Conservation (phyloP, 2,888 invertebrate species). For the Chloromyia formosa region DNA sequence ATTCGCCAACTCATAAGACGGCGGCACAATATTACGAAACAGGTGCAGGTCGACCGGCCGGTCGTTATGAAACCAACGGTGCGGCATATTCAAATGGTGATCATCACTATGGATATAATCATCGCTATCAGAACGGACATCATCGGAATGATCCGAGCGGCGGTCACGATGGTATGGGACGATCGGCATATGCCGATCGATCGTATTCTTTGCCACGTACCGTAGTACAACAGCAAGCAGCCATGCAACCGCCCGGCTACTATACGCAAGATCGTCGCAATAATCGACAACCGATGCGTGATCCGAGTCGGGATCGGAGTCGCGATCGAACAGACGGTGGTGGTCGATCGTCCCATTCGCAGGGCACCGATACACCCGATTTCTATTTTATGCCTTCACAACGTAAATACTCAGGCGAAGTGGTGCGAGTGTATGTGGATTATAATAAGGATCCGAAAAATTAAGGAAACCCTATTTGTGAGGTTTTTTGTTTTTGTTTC, state of each 20-base stretch:
- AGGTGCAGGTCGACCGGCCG: slow-evolving; percentile 50
- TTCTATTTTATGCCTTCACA: slow-evolving; percentile 97
- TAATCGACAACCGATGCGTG: slow-evolving; percentile 55
- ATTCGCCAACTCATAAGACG: slow-evolving; percentile 61
- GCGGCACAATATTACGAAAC: slow-evolving; percentile 55
- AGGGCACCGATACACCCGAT: slow-evolving; percentile 70
- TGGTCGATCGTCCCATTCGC: slow-evolving; percentile 53
- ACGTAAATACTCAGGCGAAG: slow-evolving; percentile 91
- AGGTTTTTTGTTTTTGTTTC: not conserved
- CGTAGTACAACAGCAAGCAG: slow-evolving; percentile 55
- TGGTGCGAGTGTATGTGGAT: slow-evolving; percentile 84
- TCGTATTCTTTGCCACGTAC: slow-evolving; percentile 78
- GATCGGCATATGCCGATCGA: slow-evolving; percentile 66
- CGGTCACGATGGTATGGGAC: slow-evolving; percentile 33
- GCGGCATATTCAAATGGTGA: slow-evolving; percentile 42
- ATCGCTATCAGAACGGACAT: slow-evolving; percentile 56
- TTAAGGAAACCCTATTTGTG: slow-evolving; percentile 51
- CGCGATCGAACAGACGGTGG: slow-evolving; percentile 56
- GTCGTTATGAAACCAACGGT: slow-evolving; percentile 50
- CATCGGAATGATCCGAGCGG: slow-evolving; percentile 30
- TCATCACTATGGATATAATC: slow-evolving; percentile 18
- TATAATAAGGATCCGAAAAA: slow-evolving; percentile 77
- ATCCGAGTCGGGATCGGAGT: slow-evolving; percentile 51
- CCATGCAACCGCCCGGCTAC: slow-evolving; percentile 63
- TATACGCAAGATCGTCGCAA: slow-evolving; percentile 68